Conservation (phyloP, 2,797 vertebrate genomes). For the Sebastes trivittatus region DNA sequence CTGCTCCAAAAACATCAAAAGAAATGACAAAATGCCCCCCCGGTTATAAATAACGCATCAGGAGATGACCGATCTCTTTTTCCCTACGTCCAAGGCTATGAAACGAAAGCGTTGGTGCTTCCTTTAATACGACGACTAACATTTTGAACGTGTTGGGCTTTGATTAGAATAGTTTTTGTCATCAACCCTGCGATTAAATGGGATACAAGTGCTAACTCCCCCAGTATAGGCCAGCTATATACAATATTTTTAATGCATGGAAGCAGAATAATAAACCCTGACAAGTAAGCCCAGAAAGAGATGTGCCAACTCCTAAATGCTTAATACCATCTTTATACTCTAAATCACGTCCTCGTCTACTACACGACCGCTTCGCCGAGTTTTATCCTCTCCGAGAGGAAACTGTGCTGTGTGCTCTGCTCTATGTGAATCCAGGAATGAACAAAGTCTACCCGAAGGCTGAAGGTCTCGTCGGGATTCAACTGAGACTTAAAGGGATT, state of each 20-base stretch:
- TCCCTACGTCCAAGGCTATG: constrained; percentile 27
- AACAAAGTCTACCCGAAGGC: constrained; percentile 33
- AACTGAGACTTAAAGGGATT: constrained; percentile 34
- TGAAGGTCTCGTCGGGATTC: constrained; percentile 25
- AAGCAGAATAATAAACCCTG: constrained; percentile 33
- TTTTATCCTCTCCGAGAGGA: constrained; percentile 42
- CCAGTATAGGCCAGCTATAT: constrained; percentile 56
- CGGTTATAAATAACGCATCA: constrained; percentile 77
- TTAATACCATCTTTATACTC: constrained; percentile 25
- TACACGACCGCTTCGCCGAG: constrained; percentile 5
- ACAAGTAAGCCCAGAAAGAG: constrained; percentile 16
- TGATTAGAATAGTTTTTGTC: constrained; percentile 32
- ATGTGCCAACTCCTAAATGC: constrained; percentile 25
- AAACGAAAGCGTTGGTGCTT: constrained; percentile 58
- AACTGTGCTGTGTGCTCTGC: constrained; percentile 10
- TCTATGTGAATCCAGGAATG: constrained; percentile 47
- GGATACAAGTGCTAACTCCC: constrained; percentile 42
- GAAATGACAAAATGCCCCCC: constrained; percentile 47
- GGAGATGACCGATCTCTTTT: constrained; percentile 35
- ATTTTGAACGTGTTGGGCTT: constrained; percentile 36
- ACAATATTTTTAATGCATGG: constrained; percentile 51
- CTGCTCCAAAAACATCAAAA: constrained; percentile 49
- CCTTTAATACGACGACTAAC: constrained; percentile 40
- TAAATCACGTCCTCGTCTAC: constrained; percentile 6
- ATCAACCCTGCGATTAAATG: constrained; percentile 34